Conservation (phyloP, 2,888 invertebrate species). For the Hydrotaea diabolus region DNA sequence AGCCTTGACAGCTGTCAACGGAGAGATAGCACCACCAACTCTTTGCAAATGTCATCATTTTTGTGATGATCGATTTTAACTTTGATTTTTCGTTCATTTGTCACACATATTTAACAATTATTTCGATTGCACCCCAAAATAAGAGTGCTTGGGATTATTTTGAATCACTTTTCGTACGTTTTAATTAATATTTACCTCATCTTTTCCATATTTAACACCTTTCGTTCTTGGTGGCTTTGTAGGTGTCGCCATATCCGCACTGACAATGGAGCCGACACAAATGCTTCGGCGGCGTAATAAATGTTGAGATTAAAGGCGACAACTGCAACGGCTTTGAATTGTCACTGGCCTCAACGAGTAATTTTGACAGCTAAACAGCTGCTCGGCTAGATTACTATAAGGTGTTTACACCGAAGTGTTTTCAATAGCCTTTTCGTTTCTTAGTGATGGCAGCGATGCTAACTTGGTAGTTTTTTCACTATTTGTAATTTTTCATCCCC, state of each 20-base stretch:
- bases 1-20: slow-evolving; percentile 64
- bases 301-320: not conserved
- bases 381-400: too few relatives aligned
- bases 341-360: too few relatives aligned
- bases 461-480: too few relatives aligned
- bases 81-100: not conserved
- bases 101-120: not conserved
- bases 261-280: too few relatives aligned
- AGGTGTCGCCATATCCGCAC: slow-evolving; percentile 82
- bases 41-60: slow-evolving; percentile 61
- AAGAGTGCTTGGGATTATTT: slow-evolving; percentile 31
- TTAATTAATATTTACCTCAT: slow-evolving; percentile 84
- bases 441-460: too few relatives aligned
- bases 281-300: too few relatives aligned
- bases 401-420: too few relatives aligned
- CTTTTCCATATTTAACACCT: slow-evolving; percentile 92
- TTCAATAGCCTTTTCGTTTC: too few relatives aligned
- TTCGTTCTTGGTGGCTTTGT: slow-evolving; percentile 90
- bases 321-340: not conserved
- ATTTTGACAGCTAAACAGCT: too few relatives aligned
- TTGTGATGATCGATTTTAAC: slow-evolving; percentile 46
- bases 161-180: slow-evolving; percentile 48
- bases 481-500: too few relatives aligned
- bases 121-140: slow-evolving; percentile 21
- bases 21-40: slow-evolving; percentile 47